These are phyloP conservation scores for Latrodectus elegans DNA, from an alignment of 2,888 invertebrate genomes.

Conservation along the genomic window DNA sequence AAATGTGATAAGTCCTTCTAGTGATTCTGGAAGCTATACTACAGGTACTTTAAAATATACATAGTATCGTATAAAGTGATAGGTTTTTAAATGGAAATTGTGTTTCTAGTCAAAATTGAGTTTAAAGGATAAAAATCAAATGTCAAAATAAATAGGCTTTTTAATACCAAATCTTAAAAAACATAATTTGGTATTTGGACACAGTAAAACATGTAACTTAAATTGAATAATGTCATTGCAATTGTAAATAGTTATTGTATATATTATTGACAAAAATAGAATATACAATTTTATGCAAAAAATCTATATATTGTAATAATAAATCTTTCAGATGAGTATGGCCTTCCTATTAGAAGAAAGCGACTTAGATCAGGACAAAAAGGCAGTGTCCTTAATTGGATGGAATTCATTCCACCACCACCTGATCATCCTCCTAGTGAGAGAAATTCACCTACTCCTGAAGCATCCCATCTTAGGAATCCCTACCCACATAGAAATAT, in stretches of 20 bases:
- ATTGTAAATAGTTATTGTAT: too few species aligned
- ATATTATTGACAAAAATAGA: too few species aligned
- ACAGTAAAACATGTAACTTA: too few species aligned
- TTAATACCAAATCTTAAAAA: too few species aligned
- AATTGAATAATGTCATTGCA: too few species aligned
- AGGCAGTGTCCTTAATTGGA: slow-evolving; percentile 73
- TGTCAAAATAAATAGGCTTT: too few species aligned
- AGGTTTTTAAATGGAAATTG: too few species aligned
- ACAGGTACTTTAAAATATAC: slow-evolving; percentile 62
- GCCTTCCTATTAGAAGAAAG: slow-evolving; percentile 71
- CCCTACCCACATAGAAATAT: slow-evolving; percentile 66
- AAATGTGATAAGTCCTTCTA: slow-evolving; percentile 71
- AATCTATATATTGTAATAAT: not conserved
- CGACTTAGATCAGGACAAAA: slow-evolving; percentile 71
- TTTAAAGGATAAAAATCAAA: too few species aligned
- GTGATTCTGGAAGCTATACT: slow-evolving; percentile 72
- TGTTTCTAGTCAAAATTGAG: too few species aligned
- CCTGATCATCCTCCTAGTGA: slow-evolving; percentile 76
- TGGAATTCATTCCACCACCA: slow-evolving; percentile 76
- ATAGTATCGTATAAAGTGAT: too few species aligned
- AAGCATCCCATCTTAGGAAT: slow-evolving; percentile 68
- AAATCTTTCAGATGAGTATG: slow-evolving; percentile 71
- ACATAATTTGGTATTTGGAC: too few species aligned
- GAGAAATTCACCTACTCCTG: slow-evolving; percentile 73
- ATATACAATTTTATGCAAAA: too few species aligned